phyloP scores from a whole-genome alignment of 1,140 invertebrate species.

The Atta texana region DNA sequence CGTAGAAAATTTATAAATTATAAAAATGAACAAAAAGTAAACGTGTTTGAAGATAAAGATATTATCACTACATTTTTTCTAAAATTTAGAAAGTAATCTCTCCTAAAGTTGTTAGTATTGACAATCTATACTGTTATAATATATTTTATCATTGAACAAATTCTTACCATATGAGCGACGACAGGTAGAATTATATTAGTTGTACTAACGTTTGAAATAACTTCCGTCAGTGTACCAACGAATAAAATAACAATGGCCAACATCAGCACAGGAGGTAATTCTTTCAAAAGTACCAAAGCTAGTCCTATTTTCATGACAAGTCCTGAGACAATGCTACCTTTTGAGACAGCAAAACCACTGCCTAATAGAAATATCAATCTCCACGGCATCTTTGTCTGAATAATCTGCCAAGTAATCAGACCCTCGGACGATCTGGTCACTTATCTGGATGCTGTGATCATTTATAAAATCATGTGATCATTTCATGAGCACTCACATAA shows the following conservation, averaged over 20 bases:
- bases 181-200: conserved; percentile 94
- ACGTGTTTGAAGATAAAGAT: neutral
- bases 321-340: conserved; percentile 91
- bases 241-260: conserved; percentile 87
- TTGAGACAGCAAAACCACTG: conserved; percentile 94
- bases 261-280: conserved; percentile 86
- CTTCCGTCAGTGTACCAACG: conserved; percentile 90
- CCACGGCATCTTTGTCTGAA: conserved; percentile 91
- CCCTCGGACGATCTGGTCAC: conserved; percentile 87
- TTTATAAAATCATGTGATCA: too few species aligned
- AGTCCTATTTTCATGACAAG: conserved; percentile 90
- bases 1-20: too few species aligned
- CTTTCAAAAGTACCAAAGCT: conserved; percentile 87
- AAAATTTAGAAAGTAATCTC: neutral
- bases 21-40: neutral
- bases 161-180: conserved; percentile 90
- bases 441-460: conserved; percentile 77
- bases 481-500: neutral
- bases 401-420: conserved; percentile 90
- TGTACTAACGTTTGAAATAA: conserved; percentile 94
- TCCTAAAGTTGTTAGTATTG: neutral
- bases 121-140: neutral
- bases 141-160: neutral
- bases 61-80: neutral
- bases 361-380: conserved; percentile 90